Evolutionary conservation across 1,140 invertebrate species (phyloP), one percentile per base, ranked within the genome.

Genomic region (Mactra quadrangularis): DNA sequence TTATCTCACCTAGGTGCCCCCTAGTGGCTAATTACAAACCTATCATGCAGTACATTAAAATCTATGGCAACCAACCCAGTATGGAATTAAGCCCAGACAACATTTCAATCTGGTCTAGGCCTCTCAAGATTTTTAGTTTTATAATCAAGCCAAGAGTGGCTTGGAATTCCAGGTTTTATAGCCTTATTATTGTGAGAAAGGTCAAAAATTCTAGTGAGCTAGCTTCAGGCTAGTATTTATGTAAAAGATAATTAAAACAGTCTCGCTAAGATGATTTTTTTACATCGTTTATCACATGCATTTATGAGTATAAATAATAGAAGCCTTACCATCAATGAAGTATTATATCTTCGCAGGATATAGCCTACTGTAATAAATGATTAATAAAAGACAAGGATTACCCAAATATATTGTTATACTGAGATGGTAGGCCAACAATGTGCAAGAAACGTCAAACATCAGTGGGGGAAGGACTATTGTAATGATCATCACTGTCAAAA

Each of bases 251-350:
- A 78, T 78, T 78, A 78, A 78, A 66, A 78, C 57, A 50, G 62
- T 66, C 75, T 64, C 41, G 35, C n/a, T 38, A 57, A 27, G 60
- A 78, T 78, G 62, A 38, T 59, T 78, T 78, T n/a, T n/a, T 78
- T 59, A 64, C 41, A 47, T 59, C 64, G 70, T 81, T 81, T 81
- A 70, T 81, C 66, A 33, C 66, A 70, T 81, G 66, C 77, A 70
- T 81, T 81, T 81, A 81, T 81, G 77, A 81, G 33, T 50, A 25
- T 68, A 81, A 81, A 70, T 81, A 81, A 81, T 71, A 35, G 50
- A 47, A 33, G 71, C 15, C 15, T 38, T 25, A 81, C 9, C 64
- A 81, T 81, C 55, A 60, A 71, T 68, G 62, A 45, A 27, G 77
- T 19, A 81, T 81, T 81, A 71, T 45, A 47, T n/a, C 31, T 45